Conservation (phyloP, 2,797 vertebrate species). For the Sternotherus odoratus region DNA sequence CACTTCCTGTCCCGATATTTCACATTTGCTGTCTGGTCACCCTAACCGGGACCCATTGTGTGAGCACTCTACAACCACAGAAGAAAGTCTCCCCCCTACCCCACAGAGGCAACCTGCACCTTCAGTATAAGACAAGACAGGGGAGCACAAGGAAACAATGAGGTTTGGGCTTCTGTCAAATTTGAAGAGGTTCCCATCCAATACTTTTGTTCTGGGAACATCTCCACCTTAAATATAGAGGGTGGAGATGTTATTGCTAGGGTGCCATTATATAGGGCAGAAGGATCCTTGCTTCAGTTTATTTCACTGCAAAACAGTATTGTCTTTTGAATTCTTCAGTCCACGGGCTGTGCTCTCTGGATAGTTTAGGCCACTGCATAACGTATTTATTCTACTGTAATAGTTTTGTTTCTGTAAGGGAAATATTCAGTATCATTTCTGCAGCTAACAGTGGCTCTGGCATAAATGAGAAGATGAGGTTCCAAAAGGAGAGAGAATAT, state of each 20-base stretch:
- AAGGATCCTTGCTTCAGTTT: slow-evolving; percentile 13
- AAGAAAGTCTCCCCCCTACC: too few species aligned
- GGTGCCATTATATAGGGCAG: not conserved
- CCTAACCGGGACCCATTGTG: too few species aligned
- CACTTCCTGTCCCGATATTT: too few species aligned
- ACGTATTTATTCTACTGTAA: slow-evolving; percentile 57
- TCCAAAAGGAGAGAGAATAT: slow-evolving; percentile 58
- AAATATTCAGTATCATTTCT: slow-evolving; percentile 43
- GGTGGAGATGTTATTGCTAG: too few species aligned
- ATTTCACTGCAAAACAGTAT: slow-evolving; percentile 18
- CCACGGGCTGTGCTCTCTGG: not conserved
- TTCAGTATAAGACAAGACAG: too few species aligned
- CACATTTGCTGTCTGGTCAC: too few species aligned
- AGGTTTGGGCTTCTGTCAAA: too few species aligned
- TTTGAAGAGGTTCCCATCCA: too few species aligned
- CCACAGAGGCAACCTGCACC: too few species aligned
- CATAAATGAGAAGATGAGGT: slow-evolving; percentile 27
- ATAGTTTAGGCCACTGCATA: slow-evolving; percentile 41
- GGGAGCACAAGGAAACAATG: too few species aligned
- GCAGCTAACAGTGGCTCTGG: slow-evolving; percentile 59
- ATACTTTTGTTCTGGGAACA: not conserved
- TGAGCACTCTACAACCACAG: too few species aligned
- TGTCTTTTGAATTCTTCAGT: not conserved
- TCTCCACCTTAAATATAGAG: not conserved
- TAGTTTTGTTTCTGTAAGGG: slow-evolving; percentile 41